Evolutionary conservation across 2,797 vertebrate species (phyloP).

Genomic region (Pseudomugil tenellus): DNA sequence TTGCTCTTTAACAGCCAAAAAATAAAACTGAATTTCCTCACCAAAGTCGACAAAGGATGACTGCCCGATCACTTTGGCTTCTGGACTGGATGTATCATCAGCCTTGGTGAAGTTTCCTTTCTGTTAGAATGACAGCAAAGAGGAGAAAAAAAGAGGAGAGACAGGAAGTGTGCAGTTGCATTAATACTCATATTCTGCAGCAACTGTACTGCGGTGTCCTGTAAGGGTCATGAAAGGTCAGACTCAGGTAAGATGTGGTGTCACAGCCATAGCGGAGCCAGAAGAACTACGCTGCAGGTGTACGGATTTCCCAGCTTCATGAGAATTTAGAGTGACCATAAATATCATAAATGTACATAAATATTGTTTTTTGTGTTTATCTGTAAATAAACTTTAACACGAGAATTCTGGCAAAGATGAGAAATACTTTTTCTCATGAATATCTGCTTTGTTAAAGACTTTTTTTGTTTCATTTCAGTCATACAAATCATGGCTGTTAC

Average conservation of each 20-base stretch:
- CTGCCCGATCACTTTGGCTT: constrained; percentile 83
- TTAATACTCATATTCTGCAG: constrained; percentile 16
- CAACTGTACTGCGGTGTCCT: neutral
- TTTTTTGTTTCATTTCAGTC: too few relatives aligned
- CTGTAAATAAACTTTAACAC: neutral
- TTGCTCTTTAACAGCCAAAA: neutral
- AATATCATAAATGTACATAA: neutral
- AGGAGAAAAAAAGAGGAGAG: neutral
- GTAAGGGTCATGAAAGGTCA: constrained; percentile 12
- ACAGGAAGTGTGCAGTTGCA: constrained; percentile 13
- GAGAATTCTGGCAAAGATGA: neutral
- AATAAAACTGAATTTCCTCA: constrained; percentile 72
- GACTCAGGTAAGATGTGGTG: neutral
- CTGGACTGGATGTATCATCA: constrained; percentile 41
- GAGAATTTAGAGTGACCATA: neutral
- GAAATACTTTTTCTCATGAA: neutral
- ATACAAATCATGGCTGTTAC: too few relatives aligned
- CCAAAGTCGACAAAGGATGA: constrained; percentile 95
- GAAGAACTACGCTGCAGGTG: neutral
- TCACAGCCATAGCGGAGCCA: neutral
- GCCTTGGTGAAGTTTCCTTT: constrained; percentile 87
- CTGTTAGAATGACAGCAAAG: constrained; percentile 68
- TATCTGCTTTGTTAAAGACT: too few relatives aligned
- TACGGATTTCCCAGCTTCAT: neutral
- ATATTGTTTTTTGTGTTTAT: neutral